phyloP scores from a whole-genome alignment of 2,113 vertebrate genomes.

The Nannospalax galili region DNA sequence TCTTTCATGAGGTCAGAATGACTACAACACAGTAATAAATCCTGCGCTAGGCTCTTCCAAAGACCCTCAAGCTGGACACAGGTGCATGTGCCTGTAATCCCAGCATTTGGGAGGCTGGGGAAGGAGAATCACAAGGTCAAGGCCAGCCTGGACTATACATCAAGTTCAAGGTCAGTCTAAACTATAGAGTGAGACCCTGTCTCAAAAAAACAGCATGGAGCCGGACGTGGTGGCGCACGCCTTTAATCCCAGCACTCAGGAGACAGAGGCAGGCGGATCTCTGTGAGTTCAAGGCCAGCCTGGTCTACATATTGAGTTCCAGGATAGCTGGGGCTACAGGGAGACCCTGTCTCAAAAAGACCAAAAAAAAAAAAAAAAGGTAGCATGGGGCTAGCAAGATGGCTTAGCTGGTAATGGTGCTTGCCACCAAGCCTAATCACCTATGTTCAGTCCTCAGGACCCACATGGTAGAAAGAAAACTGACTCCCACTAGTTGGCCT shows the following conservation, averaged over 20 bases:
- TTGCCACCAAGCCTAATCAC: neutral
- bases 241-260: neutral
- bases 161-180: neutral
- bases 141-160: neutral
- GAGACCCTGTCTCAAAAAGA: neutral
- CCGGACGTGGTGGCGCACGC: rapidly evolving
- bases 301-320: neutral
- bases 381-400: neutral
- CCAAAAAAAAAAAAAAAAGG: neutral
- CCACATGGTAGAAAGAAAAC: neutral
- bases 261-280: neutral
- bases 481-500: neutral
- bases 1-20: rapidly evolving
- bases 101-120: neutral
- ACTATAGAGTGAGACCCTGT: too few relatives aligned
- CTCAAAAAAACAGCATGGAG: neutral
- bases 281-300: neutral
- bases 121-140: neutral
- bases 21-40: rapidly evolving
- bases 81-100: neutral
- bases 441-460: neutral
- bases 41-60: neutral
- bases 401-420: neutral
- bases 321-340: neutral
- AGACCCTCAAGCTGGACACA: neutral